Percentiles rank a stretch among this genome's conserved stretches.
Evolutionary conservation across 64 coral and sea anemone genomes (phyloP).

Genomic region (Pocillopora verrucosa): DNA sequence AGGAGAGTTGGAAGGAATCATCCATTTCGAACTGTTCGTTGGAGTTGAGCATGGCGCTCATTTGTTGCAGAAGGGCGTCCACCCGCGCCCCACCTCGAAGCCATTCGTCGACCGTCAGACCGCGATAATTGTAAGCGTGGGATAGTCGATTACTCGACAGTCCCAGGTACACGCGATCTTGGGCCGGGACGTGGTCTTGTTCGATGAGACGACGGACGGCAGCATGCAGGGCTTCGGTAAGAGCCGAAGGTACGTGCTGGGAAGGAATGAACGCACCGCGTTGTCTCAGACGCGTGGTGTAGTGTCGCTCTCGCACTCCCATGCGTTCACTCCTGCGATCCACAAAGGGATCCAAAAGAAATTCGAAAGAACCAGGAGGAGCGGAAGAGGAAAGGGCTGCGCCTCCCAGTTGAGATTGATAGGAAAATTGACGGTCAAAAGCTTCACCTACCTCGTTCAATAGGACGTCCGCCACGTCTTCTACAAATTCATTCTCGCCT

Average conservation of each 20-base stretch:
- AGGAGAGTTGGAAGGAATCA: constrained; percentile 25
- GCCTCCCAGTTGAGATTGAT: background rate
- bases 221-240: background rate
- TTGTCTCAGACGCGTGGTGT: background rate
- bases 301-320: background rate
- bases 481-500: no score
- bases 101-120: constrained; percentile 15
- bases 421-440: background rate
- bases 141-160: background rate
- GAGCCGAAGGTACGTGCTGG: background rate
- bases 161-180: constrained; percentile 26
- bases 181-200: background rate
- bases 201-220: background rate
- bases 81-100: background rate
- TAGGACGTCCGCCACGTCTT: no score
- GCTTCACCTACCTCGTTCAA: no score
- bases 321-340: background rate
- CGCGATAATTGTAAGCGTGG: constrained; percentile 10
- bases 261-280: background rate
- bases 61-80: constrained; percentile 1
- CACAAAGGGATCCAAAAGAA: background rate
- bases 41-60: constrained; percentile 22
- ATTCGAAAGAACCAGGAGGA: background rate
- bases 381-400: background rate
- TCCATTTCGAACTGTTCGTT: constrained; percentile 33